These are phyloP conservation scores for Colistium nudipinnis DNA, from an alignment of 2,113 vertebrate genomes.

Conservation along the genomic window DNA sequence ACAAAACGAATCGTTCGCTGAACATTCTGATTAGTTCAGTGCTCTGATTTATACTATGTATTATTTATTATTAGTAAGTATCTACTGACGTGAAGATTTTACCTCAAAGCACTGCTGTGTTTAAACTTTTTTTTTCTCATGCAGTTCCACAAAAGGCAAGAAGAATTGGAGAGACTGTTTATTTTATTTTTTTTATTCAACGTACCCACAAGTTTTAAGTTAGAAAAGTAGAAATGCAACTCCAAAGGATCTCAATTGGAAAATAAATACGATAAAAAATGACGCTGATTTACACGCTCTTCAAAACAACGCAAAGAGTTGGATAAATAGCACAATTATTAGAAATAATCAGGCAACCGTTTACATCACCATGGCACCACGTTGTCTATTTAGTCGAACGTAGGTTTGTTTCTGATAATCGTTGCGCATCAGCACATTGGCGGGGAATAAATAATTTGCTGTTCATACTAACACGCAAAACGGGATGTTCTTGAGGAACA, in stretches of 20 bases:
- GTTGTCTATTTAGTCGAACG: slow-evolving; percentile 39
- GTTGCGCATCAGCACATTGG: not conserved
- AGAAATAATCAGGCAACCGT: slow-evolving; percentile 3
- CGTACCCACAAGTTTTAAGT: slow-evolving; percentile 37
- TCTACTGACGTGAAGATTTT: too few relatives aligned
- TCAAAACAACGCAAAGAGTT: slow-evolving; percentile 19
- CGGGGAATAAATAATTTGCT: slow-evolving; percentile 46
- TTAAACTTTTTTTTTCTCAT: not conserved
- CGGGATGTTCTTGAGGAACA: slow-evolving; percentile 20
- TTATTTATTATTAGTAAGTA: too few relatives aligned
- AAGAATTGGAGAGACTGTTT: not conserved
- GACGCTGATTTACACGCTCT: slow-evolving; percentile 22
- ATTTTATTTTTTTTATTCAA: slow-evolving; percentile 33
- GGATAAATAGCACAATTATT: slow-evolving; percentile 39
- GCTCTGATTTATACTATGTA: too few relatives aligned
- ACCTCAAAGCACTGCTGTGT: too few relatives aligned
- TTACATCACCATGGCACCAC: slow-evolving; percentile 2
- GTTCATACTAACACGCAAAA: slow-evolving; percentile 27
- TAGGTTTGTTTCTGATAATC: not conserved
- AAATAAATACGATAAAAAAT: slow-evolving; percentile 58
- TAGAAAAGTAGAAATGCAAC: slow-evolving; percentile 33
- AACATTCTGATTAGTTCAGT: too few relatives aligned
- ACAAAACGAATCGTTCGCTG: too few relatives aligned
- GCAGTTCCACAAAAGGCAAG: not conserved
- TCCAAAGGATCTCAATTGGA: too few relatives aligned